These are phyloP conservation scores for Phyllotreta cruciferae DNA, from an alignment of 2,888 invertebrate species.

Conservation along the genomic window DNA sequence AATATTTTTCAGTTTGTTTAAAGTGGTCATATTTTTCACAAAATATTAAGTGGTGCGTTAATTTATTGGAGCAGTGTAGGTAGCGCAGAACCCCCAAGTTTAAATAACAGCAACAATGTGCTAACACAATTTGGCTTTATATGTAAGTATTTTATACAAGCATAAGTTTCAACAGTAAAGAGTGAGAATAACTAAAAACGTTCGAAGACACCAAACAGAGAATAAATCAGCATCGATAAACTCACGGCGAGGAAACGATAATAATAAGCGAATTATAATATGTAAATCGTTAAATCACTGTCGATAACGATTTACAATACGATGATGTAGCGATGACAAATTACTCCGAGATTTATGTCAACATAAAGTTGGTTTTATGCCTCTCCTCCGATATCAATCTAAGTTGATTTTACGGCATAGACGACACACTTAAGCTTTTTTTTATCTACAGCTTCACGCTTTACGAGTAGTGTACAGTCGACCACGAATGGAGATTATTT, in stretches of 20 bases:
- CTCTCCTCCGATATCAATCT: constrained; percentile 19
- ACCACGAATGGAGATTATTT: no score
- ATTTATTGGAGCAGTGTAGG: no score
- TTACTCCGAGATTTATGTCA: constrained; percentile 23
- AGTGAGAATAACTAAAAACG: not conserved
- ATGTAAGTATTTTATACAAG: no score
- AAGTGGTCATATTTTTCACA: no score
- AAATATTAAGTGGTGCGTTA: no score
- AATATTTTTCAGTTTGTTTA: no score
- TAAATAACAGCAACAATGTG: no score
- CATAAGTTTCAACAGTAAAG: no score
- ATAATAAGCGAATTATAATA: constrained; percentile 21
- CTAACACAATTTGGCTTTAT: no score
- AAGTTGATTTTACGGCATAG: constrained; percentile 19
- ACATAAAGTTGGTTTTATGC: constrained; percentile 24
- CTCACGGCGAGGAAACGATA: no score
- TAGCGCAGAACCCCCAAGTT: no score
- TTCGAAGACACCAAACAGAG: not conserved
- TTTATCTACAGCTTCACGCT: not conserved
- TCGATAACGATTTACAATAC: constrained; percentile 17
- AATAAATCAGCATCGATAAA: constrained; percentile 2
- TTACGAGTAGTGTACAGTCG: constrained; percentile 8
- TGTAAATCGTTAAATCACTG: constrained; percentile 18
- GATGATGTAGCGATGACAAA: constrained; percentile 18
- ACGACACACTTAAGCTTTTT: constrained; percentile 20